These are phyloP conservation scores for Frankliniella fusca DNA, from an alignment of 2,888 invertebrate genomes.

Conservation along the genomic window DNA sequence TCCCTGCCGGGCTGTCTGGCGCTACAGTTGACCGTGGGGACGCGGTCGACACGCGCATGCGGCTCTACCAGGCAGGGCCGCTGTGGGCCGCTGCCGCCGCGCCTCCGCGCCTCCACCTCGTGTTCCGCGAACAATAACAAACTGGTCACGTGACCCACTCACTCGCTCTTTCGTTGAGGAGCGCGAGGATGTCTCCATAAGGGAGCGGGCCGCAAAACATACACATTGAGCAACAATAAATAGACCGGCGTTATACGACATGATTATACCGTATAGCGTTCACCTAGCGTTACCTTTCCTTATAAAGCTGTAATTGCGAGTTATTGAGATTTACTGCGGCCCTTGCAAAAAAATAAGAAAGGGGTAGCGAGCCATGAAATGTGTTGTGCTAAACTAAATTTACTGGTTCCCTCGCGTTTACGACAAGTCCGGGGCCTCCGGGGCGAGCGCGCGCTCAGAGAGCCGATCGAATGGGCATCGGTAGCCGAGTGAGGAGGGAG, in stretches of 20 bases:
- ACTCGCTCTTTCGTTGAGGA: too few relatives aligned
- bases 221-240: constrained; percentile 11
- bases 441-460: neutral
- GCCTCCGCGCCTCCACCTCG: too few relatives aligned
- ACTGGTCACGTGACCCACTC: neutral
- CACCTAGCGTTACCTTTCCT: neutral
- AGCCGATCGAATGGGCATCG: too few relatives aligned
- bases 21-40: too few relatives aligned
- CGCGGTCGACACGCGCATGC: too few relatives aligned
- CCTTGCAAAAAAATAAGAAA: neutral
- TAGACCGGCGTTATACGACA: neutral
- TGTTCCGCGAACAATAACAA: too few relatives aligned
- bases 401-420: neutral
- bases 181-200: neutral
- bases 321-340: neutral
- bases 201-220: neutral
- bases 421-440: neutral
- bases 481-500: neutral
- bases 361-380: neutral
- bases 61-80: neutral
- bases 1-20: too few relatives aligned
- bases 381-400: constrained; percentile 8
- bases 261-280: neutral
- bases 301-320: constrained; percentile 5
- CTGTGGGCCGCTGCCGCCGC: neutral